Base-by-base conservation (phyloP, 2,113 vertebrate genomes). In the Chrysemys picta region DNA sequence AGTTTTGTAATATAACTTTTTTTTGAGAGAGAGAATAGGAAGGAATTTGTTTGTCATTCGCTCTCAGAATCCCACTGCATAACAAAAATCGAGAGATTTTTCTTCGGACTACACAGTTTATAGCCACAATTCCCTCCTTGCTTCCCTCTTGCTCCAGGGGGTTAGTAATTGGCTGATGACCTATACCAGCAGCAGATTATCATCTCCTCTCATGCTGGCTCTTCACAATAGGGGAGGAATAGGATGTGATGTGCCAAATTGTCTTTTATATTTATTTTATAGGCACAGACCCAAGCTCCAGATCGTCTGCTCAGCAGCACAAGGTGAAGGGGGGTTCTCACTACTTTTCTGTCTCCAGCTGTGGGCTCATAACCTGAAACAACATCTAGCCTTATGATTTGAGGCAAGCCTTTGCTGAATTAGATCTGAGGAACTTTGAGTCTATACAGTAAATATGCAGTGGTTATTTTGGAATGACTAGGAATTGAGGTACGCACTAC, bases 131-230 rank as follows among this genome's bases (percentile, higher is more conserved):
- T 93, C 69, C 69, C 27, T 93, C 8, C 76, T 90, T 85, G 52
- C 17, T 89, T 29, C 54, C 84, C 31, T 59, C 93, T 93, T 52
- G 75, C 10, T 76, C 14, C 50, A 84, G 89, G 49, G 83, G 54
- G 50, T 1, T 19, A 76, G 22, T n/a, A 94, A 53, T 91, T 96
- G 80, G 4, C 54, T 84, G 38, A 90, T 91, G 95, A 91, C 80
- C 52, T 91, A n/a, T 65, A 91, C 52, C 35, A 93, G 79, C 11
- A 88, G 16, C 16, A 84, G 65, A 82, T 94, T 57, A 27, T 87
- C 91, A 24, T 47, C 86, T 38, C 6, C 4, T 4, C 21, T 93
- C n/a, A 12, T 69, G 2, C 69, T 85, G 65, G 1, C 72, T 93
- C 57, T 89, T 17, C 47, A 89, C 82, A 82, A 84, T 31, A 87